A percentile compares a stretch with the other conserved stretches of the same genome.
Conservation (phyloP, 2,797 vertebrate species). For the Arctocebus calabarensis region DNA sequence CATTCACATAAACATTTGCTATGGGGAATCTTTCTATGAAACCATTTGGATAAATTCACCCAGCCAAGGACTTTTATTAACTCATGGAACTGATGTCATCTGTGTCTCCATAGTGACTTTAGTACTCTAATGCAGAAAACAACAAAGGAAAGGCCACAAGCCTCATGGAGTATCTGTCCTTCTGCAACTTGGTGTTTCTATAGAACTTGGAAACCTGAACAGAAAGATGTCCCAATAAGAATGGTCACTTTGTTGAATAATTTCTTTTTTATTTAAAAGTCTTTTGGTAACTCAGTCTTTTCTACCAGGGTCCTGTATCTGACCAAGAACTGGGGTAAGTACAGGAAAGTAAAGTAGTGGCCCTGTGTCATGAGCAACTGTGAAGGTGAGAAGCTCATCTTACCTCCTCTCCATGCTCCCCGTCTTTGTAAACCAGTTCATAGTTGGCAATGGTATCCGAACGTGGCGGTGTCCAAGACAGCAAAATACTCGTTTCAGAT, state of each 20-base stretch:
- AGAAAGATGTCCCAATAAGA: background rate
- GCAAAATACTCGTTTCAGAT: conserved; percentile 97
- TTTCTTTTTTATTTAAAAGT: background rate
- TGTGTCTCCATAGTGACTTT: background rate
- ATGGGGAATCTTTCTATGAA: background rate
- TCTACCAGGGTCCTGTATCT: background rate
- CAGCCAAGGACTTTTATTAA: background rate
- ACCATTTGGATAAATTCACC: background rate
- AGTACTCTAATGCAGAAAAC: background rate
- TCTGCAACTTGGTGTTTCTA: background rate
- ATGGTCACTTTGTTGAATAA: background rate
- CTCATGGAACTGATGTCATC: background rate
- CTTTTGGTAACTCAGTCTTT: background rate
- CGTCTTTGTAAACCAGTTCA: conserved; percentile 97
- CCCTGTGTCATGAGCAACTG: fast-evolving
- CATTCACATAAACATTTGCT: background rate
- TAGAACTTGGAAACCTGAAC: background rate
- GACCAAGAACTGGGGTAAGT: background rate
- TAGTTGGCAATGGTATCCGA: conserved; percentile 97
- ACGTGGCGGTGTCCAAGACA: conserved; percentile 96
- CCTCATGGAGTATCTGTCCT: background rate
- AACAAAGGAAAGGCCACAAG: background rate
- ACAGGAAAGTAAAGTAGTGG: background rate
- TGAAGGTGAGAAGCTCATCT: background rate
- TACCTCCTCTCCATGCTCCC: conserved; percentile 97